These are phyloP conservation scores for Nymphalis urticae DNA, from an alignment of 2,888 invertebrate species.

Conservation along the genomic window DNA sequence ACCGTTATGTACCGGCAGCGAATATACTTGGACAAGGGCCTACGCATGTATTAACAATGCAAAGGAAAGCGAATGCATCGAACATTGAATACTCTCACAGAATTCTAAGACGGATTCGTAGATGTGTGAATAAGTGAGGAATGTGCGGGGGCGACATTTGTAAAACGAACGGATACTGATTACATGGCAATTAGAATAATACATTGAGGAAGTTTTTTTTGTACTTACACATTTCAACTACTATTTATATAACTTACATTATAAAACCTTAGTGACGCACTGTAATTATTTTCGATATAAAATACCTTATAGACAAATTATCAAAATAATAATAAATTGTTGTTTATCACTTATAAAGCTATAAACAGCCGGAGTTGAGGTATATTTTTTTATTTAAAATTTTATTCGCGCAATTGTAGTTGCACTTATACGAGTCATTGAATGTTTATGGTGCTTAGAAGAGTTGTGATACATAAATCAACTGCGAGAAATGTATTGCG, in stretches of 20 bases:
- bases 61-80: slow-evolving; percentile 40
- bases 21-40: slow-evolving; percentile 42
- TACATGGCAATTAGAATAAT: slow-evolving; percentile 10
- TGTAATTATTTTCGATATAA: too few species aligned
- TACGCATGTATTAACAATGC: slow-evolving; percentile 43
- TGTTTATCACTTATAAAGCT: too few species aligned
- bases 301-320: too few species aligned
- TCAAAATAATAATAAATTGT: too few species aligned
- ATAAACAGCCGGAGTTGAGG: neutral
- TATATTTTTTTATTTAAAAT: neutral
- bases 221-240: neutral
- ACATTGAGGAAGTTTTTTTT: neutral
- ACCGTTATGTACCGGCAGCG: slow-evolving; percentile 59
- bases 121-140: slow-evolving; percentile 56
- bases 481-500: slow-evolving; percentile 39
- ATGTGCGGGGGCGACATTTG: slow-evolving; percentile 59
- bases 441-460: neutral
- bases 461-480: slow-evolving; percentile 28
- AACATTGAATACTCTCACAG: slow-evolving; percentile 25
- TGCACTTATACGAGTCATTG: neutral
- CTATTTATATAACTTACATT: too few species aligned
- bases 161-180: slow-evolving; percentile 5
- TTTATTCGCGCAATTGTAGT: neutral
- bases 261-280: too few species aligned
- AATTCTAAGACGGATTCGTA: slow-evolving; percentile 47